Evolutionary conservation across 1,140 invertebrate species (phyloP).

Genomic region (Drosophila nannoptera): DNA sequence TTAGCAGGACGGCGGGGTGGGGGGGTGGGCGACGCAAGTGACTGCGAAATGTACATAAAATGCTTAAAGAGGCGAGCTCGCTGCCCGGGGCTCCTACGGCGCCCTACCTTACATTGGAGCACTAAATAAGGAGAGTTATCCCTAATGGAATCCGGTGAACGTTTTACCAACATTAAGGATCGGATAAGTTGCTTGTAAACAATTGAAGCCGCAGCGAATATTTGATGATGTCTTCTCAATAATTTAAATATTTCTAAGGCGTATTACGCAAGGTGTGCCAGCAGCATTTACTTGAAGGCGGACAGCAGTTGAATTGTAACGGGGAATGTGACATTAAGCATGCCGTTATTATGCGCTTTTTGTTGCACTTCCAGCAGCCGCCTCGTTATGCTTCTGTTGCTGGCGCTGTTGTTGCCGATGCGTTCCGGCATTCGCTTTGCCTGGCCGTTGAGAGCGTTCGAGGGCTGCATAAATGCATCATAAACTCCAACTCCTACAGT

Average conservation of each 20-base stretch:
- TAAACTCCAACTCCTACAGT: constrained; percentile 61
- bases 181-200: no score
- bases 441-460: constrained; percentile 49
- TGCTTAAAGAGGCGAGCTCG: constrained; percentile 32
- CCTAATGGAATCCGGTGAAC: no score
- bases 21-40: neutral
- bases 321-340: constrained; percentile 57
- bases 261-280: neutral
- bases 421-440: constrained; percentile 22
- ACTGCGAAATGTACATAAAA: constrained; percentile 27
- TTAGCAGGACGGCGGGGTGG: constrained; percentile 46
- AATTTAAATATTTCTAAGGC: no score
- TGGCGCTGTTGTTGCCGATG: constrained; percentile 15
- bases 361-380: constrained; percentile 69
- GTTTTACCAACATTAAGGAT: no score
- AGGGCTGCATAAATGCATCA: constrained; percentile 72
- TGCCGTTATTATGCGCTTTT: constrained; percentile 75
- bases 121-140: no score
- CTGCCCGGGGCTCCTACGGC: neutral
- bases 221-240: no score
- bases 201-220: no score
- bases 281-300: no score
- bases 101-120: neutral
- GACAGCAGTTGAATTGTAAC: constrained; percentile 16
- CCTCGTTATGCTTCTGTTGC: constrained; percentile 61